Evolutionary conservation across 2,888 invertebrate species (phyloP), one percentile per base, ranked within the genome.

Genomic region (Drosophila mimica): DNA sequence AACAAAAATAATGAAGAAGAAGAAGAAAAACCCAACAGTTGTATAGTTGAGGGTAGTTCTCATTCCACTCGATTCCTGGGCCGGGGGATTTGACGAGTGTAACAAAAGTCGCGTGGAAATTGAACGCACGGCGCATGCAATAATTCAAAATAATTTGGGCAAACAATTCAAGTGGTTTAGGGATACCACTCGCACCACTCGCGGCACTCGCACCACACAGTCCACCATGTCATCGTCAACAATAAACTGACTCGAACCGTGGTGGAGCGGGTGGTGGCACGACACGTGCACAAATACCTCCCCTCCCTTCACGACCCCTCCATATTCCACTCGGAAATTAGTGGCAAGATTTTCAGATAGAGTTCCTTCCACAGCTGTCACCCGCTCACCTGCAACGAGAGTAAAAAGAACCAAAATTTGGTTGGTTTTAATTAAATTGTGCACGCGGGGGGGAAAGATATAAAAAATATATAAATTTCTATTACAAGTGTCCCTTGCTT

Each of bases 131-230:
- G 54, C 71, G 74, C 70, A 70, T 61, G 76, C 74, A 82, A 79
- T 88, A 85, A 80, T 80, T 83, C 79, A 75, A 75, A 79, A 89
- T 85, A 76, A 89, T 85, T 88, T 88, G 75, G 65, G 80, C 72
- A 85, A 87, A 83, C 86, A 83, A 74, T 86, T 85, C 75, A 76
- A 89, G 87, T 85, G 88, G 70, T 56, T 74, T 79, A 65, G 52
- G 80, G 70, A 31, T 65, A 70, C 65, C 67, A 40, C 59, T 51
- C 33, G 43, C 54, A 40, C 33, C 33, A 46, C 33, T 25, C 17
- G 8, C 51, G 48, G 4, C 33, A 46, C 33, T 25, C 20, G 8
- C 51, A 52, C 34, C 61, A 54, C 67, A 58, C 38, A 15, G 25
- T 58, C 59, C 53, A 59, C 53, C 56, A 62, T 46, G 53, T 79